Percentiles rank a stretch among this genome's conserved stretches.
phyloP scores from a whole-genome alignment of 2,113 vertebrate genomes.

The Hippocampus guttulatus region DNA sequence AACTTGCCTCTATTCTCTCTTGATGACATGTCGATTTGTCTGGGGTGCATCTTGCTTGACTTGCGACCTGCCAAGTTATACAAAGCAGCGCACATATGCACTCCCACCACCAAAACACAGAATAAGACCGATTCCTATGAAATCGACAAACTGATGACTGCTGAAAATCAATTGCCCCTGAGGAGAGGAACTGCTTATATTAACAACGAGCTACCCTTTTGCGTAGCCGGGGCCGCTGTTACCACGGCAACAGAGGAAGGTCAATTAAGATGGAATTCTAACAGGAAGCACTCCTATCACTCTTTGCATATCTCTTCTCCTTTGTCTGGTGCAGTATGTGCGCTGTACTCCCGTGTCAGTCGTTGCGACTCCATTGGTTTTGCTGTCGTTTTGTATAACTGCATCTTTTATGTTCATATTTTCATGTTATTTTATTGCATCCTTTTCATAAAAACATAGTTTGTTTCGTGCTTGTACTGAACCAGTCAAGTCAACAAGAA shows the following conservation, averaged over 20 bases:
- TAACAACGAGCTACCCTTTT: slow-evolving; percentile 43
- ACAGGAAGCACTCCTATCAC: slow-evolving; percentile 53
- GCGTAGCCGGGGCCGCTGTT: slow-evolving; percentile 34
- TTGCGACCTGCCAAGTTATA: slow-evolving; percentile 18
- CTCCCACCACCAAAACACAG: background rate
- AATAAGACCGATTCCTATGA: slow-evolving; percentile 15
- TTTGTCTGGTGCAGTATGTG: background rate
- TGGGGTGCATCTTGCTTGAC: slow-evolving; percentile 21
- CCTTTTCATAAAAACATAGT: too few species aligned
- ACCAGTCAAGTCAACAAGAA: too few species aligned
- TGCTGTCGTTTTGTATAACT: background rate
- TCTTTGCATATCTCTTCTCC: slow-evolving; percentile 25
- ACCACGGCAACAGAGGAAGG: slow-evolving; percentile 55
- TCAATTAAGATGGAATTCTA: slow-evolving; percentile 62
- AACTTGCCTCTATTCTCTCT: slow-evolving; percentile 26
- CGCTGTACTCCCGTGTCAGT: slow-evolving; percentile 27
- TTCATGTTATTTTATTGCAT: too few species aligned
- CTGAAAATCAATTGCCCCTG: slow-evolving; percentile 38
- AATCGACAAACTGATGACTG: slow-evolving; percentile 25
- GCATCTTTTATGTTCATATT: background rate
- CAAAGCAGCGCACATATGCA: background rate
- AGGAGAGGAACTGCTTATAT: slow-evolving; percentile 41
- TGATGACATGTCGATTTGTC: slow-evolving; percentile 29
- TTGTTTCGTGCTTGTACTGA: too few species aligned
- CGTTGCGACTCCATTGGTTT: slow-evolving; percentile 10